A percentile compares a stretch with the other conserved stretches of the same genome.
These are phyloP conservation scores for Ornithoptera alexandrae DNA, from an alignment of 2,888 invertebrate genomes.

Conservation along the genomic window DNA sequence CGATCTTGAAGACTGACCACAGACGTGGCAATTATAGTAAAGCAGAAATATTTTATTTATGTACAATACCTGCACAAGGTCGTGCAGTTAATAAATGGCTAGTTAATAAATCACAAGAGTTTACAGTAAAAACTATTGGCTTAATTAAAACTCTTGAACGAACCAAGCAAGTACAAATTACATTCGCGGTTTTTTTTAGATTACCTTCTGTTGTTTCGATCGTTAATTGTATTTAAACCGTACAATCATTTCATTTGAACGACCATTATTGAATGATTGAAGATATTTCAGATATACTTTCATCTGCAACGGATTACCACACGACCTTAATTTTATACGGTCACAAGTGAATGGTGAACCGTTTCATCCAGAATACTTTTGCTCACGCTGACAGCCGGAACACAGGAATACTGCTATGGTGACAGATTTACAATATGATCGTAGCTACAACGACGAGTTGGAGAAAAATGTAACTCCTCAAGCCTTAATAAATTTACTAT, in stretches of 20 bases:
- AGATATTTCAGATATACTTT: no score
- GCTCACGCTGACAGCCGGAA: no score
- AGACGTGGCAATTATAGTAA: slow-evolving; percentile 8
- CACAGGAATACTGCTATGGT: no score
- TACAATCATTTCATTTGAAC: not conserved
- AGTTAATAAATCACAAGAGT: slow-evolving; percentile 22
- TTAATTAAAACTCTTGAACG: slow-evolving; percentile 15
- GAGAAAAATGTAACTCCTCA: no score
- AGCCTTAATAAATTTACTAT: no score
- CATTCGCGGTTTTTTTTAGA: slow-evolving; percentile 2
- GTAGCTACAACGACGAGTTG: no score
- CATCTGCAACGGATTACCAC: no score
- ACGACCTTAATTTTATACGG: no score
- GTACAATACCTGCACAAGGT: slow-evolving; percentile 15
- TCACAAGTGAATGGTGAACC: no score
- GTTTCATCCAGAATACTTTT: no score
- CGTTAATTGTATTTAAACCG: not conserved
- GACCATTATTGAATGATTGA: not conserved
- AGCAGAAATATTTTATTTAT: slow-evolving; percentile 14
- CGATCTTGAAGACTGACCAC: slow-evolving; percentile 1
- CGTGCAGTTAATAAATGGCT: slow-evolving; percentile 12
- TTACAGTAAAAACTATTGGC: slow-evolving; percentile 9
- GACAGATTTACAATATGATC: no score
- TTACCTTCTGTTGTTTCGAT: not conserved
- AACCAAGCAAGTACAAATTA: slow-evolving; percentile 6